Conservation (phyloP, 1,140 invertebrate species). For the Hyphantria cunea region DNA sequence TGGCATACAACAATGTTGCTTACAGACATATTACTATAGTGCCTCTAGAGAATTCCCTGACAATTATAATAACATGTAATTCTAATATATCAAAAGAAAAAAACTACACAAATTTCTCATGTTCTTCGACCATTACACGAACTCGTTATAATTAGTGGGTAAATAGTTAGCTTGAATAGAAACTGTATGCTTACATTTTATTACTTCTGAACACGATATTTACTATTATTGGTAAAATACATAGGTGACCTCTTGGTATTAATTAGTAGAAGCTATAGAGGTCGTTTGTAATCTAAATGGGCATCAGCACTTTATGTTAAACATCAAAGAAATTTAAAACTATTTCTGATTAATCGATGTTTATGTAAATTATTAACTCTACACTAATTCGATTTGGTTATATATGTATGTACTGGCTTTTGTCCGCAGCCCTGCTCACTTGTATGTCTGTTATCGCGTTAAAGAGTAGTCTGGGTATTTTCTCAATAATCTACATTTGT, state of each 20-base stretch:
- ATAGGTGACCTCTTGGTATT: slow-evolving; percentile 9
- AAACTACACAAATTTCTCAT: background rate
- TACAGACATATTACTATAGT: background rate
- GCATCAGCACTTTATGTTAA: no score
- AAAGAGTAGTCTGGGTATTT: no score
- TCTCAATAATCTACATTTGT: no score
- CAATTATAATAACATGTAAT: background rate
- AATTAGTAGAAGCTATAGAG: background rate
- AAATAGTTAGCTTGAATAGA: background rate
- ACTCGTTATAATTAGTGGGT: slow-evolving; percentile 10
- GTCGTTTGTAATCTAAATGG: no score
- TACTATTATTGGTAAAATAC: background rate
- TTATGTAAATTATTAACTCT: no score
- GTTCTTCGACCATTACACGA: background rate
- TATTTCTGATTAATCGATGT: no score
- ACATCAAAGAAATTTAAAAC: no score
- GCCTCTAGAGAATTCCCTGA: background rate
- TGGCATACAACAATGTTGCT: no score
- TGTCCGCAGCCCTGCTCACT: no score
- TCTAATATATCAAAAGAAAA: background rate
- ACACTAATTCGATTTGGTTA: no score
- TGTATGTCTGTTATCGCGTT: no score
- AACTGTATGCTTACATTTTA: slow-evolving; percentile 2
- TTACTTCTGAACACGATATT: slow-evolving; percentile 8
- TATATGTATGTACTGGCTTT: no score